Percentiles rank a stretch among this genome's conserved stretches.
Conservation (phyloP, 2,888 invertebrate genomes). For the Apodemia duryi region DNA sequence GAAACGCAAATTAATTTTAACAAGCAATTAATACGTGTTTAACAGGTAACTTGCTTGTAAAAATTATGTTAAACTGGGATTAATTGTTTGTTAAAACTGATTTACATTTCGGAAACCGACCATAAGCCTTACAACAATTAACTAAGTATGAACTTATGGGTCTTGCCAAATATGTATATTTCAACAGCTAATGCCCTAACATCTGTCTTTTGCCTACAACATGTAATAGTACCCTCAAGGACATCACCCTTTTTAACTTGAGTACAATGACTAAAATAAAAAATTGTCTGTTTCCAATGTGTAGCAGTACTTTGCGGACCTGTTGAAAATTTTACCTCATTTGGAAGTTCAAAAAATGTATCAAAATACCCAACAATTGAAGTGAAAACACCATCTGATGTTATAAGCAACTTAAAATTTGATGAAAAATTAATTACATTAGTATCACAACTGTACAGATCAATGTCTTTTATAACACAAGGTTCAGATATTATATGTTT, state of each 20-base stretch:
- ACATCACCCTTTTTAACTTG: conserved; percentile 83
- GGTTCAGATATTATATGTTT: conserved; percentile 83
- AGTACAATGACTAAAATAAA: conserved; percentile 87
- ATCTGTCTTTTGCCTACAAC: conserved; percentile 86
- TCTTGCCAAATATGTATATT: conserved; percentile 81
- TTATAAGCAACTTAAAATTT: conserved; percentile 83
- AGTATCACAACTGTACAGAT: conserved; percentile 86
- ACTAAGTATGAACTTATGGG: conserved; percentile 82
- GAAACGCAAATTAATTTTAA: too few species aligned
- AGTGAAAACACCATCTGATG: conserved; percentile 84
- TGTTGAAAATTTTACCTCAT: conserved; percentile 86
- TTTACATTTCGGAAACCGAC: too few species aligned
- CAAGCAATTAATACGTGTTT: too few species aligned
- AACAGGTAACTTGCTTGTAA: too few species aligned
- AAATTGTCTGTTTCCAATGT: conserved; percentile 97
- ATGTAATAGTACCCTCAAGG: conserved; percentile 84
- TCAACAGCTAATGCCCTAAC: conserved; percentile 85
- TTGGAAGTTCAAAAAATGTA: conserved; percentile 87
- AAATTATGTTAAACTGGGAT: too few species aligned
- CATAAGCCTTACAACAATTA: conserved; percentile 44
- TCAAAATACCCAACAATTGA: conserved; percentile 96
- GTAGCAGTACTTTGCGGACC: conserved; percentile 87
- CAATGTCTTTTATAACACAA: conserved; percentile 83
- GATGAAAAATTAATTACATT: conserved; percentile 86
- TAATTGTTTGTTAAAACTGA: too few species aligned